A percentile compares a stretch with the other conserved stretches of the same genome.
phyloP scores from a whole-genome alignment of 2,888 invertebrate species.

The Ypsolopha scabrella region DNA sequence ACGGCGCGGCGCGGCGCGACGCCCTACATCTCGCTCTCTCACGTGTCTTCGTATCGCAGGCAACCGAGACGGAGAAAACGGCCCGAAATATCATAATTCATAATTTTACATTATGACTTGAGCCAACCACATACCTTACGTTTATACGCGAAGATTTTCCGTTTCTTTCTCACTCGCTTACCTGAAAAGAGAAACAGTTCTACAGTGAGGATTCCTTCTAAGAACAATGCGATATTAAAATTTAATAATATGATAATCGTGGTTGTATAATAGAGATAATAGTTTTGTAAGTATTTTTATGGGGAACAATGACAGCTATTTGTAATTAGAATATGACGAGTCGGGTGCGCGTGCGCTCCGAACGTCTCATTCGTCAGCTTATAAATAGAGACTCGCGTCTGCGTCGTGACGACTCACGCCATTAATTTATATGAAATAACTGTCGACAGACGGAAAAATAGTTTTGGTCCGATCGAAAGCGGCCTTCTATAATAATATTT shows the following conservation, averaged over 20 bases:
- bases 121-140: conserved; percentile 21
- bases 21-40: conserved; percentile 54
- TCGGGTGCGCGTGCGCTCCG: conserved; percentile 60
- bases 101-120: conserved; percentile 57
- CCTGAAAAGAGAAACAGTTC: too few species aligned
- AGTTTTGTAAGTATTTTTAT: neutral
- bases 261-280: too few species aligned
- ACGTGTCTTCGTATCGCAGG: conserved; percentile 22
- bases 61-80: conserved; percentile 44
- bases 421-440: conserved; percentile 71
- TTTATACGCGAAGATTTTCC: conserved; percentile 26
- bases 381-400: conserved; percentile 65
- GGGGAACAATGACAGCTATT: conserved; percentile 51
- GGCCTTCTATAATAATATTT: conserved; percentile 67
- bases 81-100: conserved; percentile 64
- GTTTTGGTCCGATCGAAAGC: conserved; percentile 50
- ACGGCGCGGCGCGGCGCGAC: conserved; percentile 44
- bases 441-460: conserved; percentile 69
- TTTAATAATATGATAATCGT: too few species aligned
- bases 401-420: conserved; percentile 68
- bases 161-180: conserved; percentile 29
- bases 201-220: too few species aligned
- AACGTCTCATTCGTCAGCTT: conserved; percentile 69
- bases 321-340: conserved; percentile 70
- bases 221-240: too few species aligned